phyloP scores from a whole-genome alignment of 2,113 vertebrate genomes.

The Alligator sinensis region DNA sequence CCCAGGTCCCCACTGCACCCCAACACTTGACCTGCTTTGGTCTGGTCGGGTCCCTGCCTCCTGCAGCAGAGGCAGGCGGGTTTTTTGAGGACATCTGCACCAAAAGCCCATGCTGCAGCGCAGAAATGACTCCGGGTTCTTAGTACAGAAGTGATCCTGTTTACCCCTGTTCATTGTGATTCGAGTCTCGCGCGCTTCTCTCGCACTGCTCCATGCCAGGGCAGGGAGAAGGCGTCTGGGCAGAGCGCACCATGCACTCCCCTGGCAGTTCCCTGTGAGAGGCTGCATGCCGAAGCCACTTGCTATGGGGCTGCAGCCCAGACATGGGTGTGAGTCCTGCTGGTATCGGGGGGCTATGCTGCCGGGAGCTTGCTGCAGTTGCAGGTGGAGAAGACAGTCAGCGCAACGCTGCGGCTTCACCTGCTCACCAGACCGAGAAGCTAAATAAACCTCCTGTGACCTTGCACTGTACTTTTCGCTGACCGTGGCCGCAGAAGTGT shows the following conservation, averaged over 20 bases:
- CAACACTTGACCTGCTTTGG: no score
- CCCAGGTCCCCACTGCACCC: no score
- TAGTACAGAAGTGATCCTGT: no score
- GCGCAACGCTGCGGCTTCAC: not conserved
- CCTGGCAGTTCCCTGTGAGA: not conserved
- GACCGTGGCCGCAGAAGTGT: not conserved
- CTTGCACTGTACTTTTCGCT: not conserved
- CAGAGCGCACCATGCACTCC: no score
- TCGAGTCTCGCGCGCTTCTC: no score
- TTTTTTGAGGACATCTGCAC: no score
- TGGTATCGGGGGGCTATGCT: not conserved
- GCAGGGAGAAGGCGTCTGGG: not conserved
- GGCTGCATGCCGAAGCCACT: not conserved
- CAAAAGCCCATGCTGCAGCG: no score
- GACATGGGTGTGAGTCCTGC: not conserved
- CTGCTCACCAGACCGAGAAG: not conserved
- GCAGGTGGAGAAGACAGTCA: not conserved
- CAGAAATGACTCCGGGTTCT: no score
- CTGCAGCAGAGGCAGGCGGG: no score
- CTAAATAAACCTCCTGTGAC: not conserved
- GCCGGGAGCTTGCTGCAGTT: not conserved
- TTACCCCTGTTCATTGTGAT: no score
- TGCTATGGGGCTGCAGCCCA: not conserved
- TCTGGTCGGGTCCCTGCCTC: no score
- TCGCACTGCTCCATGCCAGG: not conserved